Evolutionary conservation across 2,888 invertebrate genomes (phyloP), one percentile per base, ranked within the genome.

Genomic region (Drosophila multiciliata): DNA sequence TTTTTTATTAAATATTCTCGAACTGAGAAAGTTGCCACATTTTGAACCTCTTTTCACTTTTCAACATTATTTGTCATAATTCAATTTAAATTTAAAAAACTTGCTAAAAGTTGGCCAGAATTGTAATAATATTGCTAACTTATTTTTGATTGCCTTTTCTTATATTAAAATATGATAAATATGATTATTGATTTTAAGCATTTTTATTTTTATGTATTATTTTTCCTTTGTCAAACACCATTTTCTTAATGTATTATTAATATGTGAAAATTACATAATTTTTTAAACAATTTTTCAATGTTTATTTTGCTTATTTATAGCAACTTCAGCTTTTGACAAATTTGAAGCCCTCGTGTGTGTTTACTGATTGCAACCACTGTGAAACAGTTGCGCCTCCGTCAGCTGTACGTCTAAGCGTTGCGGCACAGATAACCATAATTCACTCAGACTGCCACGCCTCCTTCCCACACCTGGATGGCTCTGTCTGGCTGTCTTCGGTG

Each of bases 341-440:
- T 3, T 11, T 36, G 17, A 29, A 45, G 38, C 23, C 32, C 38
- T 4, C 54, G 45, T 32, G 62, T 48, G 53, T 48, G 50, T 42
- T 73, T 50, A 69, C 66, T 53, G 68, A 50, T 59, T 48, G 66
- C 65, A 68, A 42, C 66, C 75, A 78, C 77, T 74, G 79, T 74
- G 38, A 66, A 61, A 50, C 45, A 55, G 68, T 33, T 29, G 49
- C 42, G 38, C 42, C 57, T 40, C 50, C 49, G 26, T 20, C 35
- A 33, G 32, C 15, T 54, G 49, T 40, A 61, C 26, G 50, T 29
- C 57, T 58, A 71, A 72, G 6, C 60, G 63, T 58, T 57, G 66
- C 45, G 55, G 50, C 66, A 45, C 59, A 50, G 67, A 78, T 76
- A 78, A 72, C 76, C 80, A 78, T 78, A 88, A 84, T 78, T 88